These are phyloP conservation scores for Ophioninae sp. DNA, from an alignment of 2,888 invertebrate genomes.

Conservation along the genomic window DNA sequence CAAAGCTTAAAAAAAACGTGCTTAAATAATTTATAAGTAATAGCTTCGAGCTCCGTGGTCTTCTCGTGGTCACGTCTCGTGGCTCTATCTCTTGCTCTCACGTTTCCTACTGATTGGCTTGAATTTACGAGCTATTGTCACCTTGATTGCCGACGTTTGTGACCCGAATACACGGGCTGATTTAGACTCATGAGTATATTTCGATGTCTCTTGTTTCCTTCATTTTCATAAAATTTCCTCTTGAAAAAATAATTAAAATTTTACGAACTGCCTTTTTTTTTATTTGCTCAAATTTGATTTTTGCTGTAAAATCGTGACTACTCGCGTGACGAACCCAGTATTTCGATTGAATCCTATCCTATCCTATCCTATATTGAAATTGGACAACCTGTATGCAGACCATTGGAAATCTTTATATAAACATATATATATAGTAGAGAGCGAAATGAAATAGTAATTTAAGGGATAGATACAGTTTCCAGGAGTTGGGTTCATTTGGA, in stretches of 20 bases:
- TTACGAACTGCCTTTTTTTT: conserved; percentile 61
- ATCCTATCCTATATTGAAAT: too few relatives aligned
- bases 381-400: neutral
- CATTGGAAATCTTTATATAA: conserved; percentile 16
- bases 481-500: conserved; percentile 48
- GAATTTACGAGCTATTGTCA: conserved; percentile 80
- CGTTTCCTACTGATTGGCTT: conserved; percentile 76
- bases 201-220: conserved; percentile 10
- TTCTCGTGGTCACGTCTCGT: conserved; percentile 76
- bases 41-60: conserved; percentile 69
- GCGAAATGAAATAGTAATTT: conserved; percentile 45
- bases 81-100: conserved; percentile 54
- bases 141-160: conserved; percentile 79
- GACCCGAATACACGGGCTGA: conserved; percentile 63
- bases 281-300: neutral
- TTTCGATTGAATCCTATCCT: neutral
- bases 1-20: conserved; percentile 68
- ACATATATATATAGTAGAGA: neutral
- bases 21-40: conserved; percentile 81
- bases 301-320: neutral
- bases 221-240: neutral
- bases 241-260: conserved; percentile 3
- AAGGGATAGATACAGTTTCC: conserved; percentile 34
- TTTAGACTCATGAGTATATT: conserved; percentile 11
- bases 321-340: neutral